A percentile compares a stretch with the other conserved stretches of the same genome.
Evolutionary conservation across 2,888 invertebrate species (phyloP).

Genomic region (Trichogramma evanescens): DNA sequence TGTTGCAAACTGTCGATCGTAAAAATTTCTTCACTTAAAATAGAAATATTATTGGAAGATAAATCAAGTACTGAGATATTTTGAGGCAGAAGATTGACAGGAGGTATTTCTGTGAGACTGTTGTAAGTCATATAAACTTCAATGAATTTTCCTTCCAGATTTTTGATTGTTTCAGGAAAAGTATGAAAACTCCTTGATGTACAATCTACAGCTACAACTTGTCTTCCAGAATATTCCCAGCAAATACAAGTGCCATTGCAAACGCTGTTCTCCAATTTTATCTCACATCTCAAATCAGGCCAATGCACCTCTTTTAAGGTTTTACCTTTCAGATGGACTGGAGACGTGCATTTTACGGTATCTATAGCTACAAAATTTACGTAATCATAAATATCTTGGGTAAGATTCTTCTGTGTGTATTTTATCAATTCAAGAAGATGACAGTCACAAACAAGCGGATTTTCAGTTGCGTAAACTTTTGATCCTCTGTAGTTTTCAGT

Average conservation of each 20-base stretch:
- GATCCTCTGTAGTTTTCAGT: no score
- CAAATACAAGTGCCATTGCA: conserved; percentile 48
- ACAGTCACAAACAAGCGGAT: conserved; percentile 61
- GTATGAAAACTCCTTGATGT: conserved; percentile 46
- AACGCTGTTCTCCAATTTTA: conserved; percentile 21
- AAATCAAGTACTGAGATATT: conserved; percentile 50
- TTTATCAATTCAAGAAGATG: conserved; percentile 50
- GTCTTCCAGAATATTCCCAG: conserved; percentile 46
- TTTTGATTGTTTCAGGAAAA: conserved; percentile 44
- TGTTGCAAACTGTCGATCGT: background rate
- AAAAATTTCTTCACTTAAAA: background rate
- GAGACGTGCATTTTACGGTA: conserved; percentile 48
- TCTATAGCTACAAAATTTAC: conserved; percentile 42
- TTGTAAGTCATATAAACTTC: conserved; percentile 50
- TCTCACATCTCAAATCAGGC: conserved; percentile 48
- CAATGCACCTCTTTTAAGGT: conserved; percentile 39
- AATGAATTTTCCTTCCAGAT: conserved; percentile 25
- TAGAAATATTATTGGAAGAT: conserved; percentile 46
- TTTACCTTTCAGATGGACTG: conserved; percentile 32
- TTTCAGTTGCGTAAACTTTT: conserved; percentile 49
- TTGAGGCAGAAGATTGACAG: conserved; percentile 37
- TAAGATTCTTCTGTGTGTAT: conserved; percentile 48
- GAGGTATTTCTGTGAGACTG: conserved; percentile 41
- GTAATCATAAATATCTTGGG: conserved; percentile 37
- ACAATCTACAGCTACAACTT: conserved; percentile 53